A percentile compares a stretch with the other conserved stretches of the same genome.
phyloP scores from a whole-genome alignment of 1,140 invertebrate genomes.

The Lordiphosa mommai region DNA sequence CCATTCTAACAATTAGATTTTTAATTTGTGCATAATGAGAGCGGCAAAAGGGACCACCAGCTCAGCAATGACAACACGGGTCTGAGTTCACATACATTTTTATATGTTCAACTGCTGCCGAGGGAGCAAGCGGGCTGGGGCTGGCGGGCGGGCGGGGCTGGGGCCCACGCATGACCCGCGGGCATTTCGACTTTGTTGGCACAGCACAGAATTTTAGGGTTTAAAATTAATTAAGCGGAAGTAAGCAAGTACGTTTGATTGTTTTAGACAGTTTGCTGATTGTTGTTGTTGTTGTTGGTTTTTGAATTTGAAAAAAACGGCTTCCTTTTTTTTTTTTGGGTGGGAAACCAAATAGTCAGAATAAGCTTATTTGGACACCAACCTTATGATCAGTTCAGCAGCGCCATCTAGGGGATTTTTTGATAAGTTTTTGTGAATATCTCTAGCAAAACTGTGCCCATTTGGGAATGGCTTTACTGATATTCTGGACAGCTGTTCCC shows the following conservation, averaged over 20 bases:
- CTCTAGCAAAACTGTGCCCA: too few relatives aligned
- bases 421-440: too few relatives aligned
- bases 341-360: too few relatives aligned
- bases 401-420: too few relatives aligned
- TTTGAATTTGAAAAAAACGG: background rate
- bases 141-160: background rate
- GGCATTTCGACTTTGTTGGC: constrained; percentile 49
- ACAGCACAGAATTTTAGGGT: constrained; percentile 62
- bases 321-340: too few relatives aligned
- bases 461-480: too few relatives aligned
- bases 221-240: constrained; percentile 76
- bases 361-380: too few relatives aligned
- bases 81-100: constrained; percentile 12
- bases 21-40: constrained; percentile 61
- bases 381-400: too few relatives aligned
- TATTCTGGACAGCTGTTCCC: too few relatives aligned
- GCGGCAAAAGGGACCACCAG: constrained; percentile 9
- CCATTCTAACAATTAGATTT: constrained; percentile 54
- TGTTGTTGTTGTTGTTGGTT: constrained; percentile 15
- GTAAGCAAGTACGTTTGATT: constrained; percentile 69
- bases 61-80: constrained; percentile 22
- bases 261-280: constrained; percentile 68
- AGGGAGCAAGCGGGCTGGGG: background rate
- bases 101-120: background rate
- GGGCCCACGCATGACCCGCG: constrained; percentile 19